These are phyloP conservation scores for Heliangelus exortis DNA, from an alignment of 2,797 vertebrate genomes.

Conservation along the genomic window DNA sequence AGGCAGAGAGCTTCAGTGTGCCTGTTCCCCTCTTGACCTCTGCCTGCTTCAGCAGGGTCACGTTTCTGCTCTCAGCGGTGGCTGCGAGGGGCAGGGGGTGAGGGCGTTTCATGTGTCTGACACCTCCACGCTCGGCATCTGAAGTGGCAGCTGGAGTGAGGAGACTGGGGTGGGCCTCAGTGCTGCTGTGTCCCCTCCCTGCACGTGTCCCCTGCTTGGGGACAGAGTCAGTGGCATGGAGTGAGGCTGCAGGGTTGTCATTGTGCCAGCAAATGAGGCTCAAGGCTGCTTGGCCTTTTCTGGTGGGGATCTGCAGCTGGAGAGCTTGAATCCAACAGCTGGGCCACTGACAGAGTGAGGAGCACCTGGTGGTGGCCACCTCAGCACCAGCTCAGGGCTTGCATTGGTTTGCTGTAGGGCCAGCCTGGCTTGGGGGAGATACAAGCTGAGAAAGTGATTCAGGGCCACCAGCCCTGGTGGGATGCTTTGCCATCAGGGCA, in stretches of 20 bases:
- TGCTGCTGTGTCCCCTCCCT: not conserved
- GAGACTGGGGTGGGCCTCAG: not conserved
- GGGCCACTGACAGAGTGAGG: rapidly evolving
- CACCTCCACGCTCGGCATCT: rapidly evolving
- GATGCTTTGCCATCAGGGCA: not conserved
- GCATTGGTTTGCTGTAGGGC: rapidly evolving
- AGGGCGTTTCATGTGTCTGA: not conserved
- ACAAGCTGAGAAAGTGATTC: not conserved
- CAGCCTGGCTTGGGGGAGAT: not conserved
- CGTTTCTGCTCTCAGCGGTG: not conserved
- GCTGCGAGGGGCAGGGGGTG: not conserved
- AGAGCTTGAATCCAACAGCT: not conserved
- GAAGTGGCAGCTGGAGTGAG: not conserved
- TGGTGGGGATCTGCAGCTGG: not conserved
- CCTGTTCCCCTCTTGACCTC: slow-evolving; percentile 47
- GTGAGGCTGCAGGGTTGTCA: not conserved
- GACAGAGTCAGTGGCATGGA: not conserved
- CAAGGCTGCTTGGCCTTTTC: not conserved
- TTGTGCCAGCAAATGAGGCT: not conserved
- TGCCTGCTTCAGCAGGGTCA: not conserved
- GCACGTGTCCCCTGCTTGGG: not conserved
- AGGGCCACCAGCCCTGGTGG: not conserved
- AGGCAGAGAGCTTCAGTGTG: slow-evolving; percentile 5
- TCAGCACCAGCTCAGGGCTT: not conserved
- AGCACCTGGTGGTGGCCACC: not conserved